phyloP scores from a whole-genome alignment of 2,888 invertebrate species.

The Chalcosyrphus nemorum region DNA sequence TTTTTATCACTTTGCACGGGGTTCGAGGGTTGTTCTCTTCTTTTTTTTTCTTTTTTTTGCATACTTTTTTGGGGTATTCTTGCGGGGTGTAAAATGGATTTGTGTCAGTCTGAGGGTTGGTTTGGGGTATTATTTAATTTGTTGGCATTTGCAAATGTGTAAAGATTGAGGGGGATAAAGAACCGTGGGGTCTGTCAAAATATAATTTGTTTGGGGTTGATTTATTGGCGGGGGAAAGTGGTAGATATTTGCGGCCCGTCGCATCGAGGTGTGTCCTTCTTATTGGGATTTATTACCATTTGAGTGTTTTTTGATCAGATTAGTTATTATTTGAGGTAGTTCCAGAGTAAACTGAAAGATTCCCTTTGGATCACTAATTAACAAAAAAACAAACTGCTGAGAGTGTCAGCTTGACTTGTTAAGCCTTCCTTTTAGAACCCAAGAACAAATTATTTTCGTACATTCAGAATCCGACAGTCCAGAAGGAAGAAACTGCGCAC shows the following conservation, averaged over 20 bases:
- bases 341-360: too few species aligned
- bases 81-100: slow-evolving; percentile 41
- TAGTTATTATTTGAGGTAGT: too few species aligned
- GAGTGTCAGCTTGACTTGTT: too few species aligned
- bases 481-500: too few species aligned
- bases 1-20: slow-evolving; percentile 59
- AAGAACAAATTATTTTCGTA: too few species aligned
- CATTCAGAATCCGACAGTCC: too few species aligned
- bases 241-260: slow-evolving; percentile 10
- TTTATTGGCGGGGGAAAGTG: slow-evolving; percentile 49
- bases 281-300: slow-evolving; percentile 47
- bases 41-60: slow-evolving; percentile 17
- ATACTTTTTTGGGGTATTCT: slow-evolving; percentile 14
- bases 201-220: slow-evolving; percentile 43
- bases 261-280: slow-evolving; percentile 16
- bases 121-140: slow-evolving; percentile 42
- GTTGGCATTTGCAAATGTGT: slow-evolving; percentile 17
- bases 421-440: too few species aligned
- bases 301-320: slow-evolving; percentile 43
- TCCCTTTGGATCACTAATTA: background rate
- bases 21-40: slow-evolving; percentile 1
- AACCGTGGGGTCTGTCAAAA: slow-evolving; percentile 6
- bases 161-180: background rate
- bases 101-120: slow-evolving; percentile 39
- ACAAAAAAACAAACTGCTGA: background rate